A percentile compares a stretch with the other conserved stretches of the same genome.
Evolutionary conservation across 1,140 invertebrate genomes (phyloP).

Genomic region (Ylistrum balloti): DNA sequence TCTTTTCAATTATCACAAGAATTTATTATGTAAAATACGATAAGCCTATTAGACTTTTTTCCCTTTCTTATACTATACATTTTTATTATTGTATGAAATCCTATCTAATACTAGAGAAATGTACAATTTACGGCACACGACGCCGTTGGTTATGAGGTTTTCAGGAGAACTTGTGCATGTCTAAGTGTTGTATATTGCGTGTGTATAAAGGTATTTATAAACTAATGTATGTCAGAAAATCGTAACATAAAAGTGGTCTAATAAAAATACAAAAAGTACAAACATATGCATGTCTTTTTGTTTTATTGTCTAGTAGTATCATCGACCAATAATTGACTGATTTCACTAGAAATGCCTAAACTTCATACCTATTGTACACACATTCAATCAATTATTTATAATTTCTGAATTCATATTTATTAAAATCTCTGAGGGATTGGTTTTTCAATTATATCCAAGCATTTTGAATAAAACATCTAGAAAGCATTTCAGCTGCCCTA

Average conservation of each 20-base stretch:
- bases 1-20: neutral
- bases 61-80: neutral
- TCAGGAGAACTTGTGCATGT: neutral
- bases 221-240: neutral
- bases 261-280: neutral
- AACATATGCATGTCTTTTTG: neutral
- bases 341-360: too few species aligned
- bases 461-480: too few species aligned
- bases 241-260: constrained; percentile 3
- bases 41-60: neutral
- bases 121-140: neutral
- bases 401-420: too few species aligned
- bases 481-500: too few species aligned
- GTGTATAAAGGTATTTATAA: neutral
- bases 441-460: too few species aligned
- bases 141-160: neutral
- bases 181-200: constrained; percentile 16
- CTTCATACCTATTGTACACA: too few species aligned
- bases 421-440: too few species aligned
- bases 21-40: neutral
- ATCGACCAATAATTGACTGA: too few species aligned
- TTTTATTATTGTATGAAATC: constrained; percentile 5
- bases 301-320: too few species aligned
- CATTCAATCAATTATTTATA: too few species aligned
- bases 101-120: neutral